phyloP scores from a whole-genome alignment of 2,113 vertebrate genomes.

The Coreoperca whiteheadi region DNA sequence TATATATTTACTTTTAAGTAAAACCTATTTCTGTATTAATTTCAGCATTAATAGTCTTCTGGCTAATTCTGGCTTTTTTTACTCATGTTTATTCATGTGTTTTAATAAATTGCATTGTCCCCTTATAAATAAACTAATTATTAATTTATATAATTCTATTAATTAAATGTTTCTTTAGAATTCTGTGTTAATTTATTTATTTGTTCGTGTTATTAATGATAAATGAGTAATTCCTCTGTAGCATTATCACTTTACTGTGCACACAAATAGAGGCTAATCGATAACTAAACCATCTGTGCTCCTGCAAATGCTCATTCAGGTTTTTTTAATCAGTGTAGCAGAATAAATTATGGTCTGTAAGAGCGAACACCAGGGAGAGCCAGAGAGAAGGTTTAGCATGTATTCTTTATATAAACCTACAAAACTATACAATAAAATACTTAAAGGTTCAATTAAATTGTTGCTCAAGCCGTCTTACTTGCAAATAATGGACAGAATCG shows the following conservation, averaged over 20 bases:
- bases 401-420: no score
- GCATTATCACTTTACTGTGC: background rate
- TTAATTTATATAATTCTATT: no score
- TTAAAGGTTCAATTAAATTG: background rate
- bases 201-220: background rate
- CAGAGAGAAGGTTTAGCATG: background rate
- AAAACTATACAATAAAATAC: background rate
- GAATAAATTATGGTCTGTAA: background rate
- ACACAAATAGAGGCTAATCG: background rate
- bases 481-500: conserved; percentile 7
- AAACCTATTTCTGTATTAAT: no score
- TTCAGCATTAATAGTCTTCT: no score
- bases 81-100: no score
- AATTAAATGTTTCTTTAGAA: background rate
- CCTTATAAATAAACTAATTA: no score
- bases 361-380: conserved; percentile 11
- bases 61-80: no score
- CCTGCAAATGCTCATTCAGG: background rate
- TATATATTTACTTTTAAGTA: no score
- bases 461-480: background rate
- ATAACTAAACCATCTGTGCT: background rate
- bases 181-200: background rate
- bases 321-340: background rate
- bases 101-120: no score
- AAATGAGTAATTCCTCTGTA: background rate